Evolutionary conservation across 2,888 invertebrate genomes (phyloP).

Genomic region (Odontothrips loti): DNA sequence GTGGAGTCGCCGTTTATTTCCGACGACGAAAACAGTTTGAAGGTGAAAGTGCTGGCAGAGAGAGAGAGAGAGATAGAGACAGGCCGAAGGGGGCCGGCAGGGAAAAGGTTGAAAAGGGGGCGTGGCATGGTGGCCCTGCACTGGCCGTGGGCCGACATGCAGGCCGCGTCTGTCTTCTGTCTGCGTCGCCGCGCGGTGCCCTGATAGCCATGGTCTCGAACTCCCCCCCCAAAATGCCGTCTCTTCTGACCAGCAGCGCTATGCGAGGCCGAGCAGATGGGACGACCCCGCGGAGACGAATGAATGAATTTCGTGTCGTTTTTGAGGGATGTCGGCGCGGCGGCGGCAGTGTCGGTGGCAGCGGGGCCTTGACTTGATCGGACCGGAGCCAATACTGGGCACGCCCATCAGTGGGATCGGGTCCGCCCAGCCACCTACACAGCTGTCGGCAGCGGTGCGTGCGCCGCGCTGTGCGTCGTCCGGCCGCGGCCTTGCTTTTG

Average conservation of each 20-base stretch:
- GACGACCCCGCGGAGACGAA: too few species aligned
- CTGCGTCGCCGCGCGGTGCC: too few species aligned
- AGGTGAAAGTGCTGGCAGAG: background rate
- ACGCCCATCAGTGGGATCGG: background rate
- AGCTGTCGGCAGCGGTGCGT: background rate
- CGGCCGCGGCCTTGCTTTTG: too few species aligned
- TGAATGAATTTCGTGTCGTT: too few species aligned
- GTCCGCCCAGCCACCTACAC: background rate
- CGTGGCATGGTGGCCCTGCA: background rate
- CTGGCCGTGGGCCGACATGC: too few species aligned
- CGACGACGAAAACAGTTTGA: background rate
- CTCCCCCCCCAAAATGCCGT: too few species aligned
- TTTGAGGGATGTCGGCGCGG: too few species aligned
- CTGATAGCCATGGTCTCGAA: too few species aligned
- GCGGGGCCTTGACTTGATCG: background rate
- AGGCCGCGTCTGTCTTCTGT: too few species aligned
- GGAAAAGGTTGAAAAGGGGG: background rate
- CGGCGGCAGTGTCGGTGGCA: background rate
- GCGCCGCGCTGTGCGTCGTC: background rate
- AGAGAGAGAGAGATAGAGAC: background rate
- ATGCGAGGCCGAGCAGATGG: too few species aligned
- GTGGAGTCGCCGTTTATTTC: background rate
- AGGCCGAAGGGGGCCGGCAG: background rate
- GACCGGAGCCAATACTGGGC: background rate
- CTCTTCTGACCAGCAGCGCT: too few species aligned